Evolutionary conservation across 2,888 invertebrate genomes (phyloP).

Genomic region (Xanthorhoe spadicearia): DNA sequence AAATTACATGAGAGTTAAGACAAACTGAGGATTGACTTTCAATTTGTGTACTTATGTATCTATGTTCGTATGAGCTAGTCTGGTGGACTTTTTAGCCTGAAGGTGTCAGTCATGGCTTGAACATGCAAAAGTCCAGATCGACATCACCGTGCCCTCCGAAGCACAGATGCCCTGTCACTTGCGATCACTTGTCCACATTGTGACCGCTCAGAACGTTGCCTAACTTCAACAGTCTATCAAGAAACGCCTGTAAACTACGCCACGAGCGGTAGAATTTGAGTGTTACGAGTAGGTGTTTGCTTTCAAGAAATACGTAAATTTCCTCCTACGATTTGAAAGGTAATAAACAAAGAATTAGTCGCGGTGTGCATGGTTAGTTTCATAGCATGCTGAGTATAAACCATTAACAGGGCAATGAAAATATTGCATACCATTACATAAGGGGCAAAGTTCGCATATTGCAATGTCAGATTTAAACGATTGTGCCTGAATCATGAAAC

Average conservation of each 20-base stretch:
- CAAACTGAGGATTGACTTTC: too few relatives aligned
- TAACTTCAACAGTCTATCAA: too few relatives aligned
- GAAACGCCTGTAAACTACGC: not conserved
- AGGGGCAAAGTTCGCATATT: slow-evolving; percentile 19
- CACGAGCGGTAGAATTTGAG: not conserved
- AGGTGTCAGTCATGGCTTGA: too few relatives aligned
- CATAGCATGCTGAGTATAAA: not conserved
- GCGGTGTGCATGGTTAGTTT: not conserved
- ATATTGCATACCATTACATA: slow-evolving; percentile 6
- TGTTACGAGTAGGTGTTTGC: not conserved
- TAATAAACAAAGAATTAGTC: not conserved
- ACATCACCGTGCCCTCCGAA: too few relatives aligned
- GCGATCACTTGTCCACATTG: too few relatives aligned
- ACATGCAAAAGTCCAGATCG: too few relatives aligned
- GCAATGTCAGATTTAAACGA: slow-evolving; percentile 29
- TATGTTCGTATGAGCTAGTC: too few relatives aligned
- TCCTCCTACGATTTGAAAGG: not conserved
- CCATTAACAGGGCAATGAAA: not conserved
- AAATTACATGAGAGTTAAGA: too few relatives aligned
- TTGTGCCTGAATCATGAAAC: slow-evolving; percentile 18
- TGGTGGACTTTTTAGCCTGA: too few relatives aligned
- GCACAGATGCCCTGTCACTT: too few relatives aligned
- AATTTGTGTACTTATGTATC: too few relatives aligned
- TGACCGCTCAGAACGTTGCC: too few relatives aligned
- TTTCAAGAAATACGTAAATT: not conserved